Base-by-base conservation (phyloP, 1,140 invertebrate species). In the Sinonovacula constricta region DNA sequence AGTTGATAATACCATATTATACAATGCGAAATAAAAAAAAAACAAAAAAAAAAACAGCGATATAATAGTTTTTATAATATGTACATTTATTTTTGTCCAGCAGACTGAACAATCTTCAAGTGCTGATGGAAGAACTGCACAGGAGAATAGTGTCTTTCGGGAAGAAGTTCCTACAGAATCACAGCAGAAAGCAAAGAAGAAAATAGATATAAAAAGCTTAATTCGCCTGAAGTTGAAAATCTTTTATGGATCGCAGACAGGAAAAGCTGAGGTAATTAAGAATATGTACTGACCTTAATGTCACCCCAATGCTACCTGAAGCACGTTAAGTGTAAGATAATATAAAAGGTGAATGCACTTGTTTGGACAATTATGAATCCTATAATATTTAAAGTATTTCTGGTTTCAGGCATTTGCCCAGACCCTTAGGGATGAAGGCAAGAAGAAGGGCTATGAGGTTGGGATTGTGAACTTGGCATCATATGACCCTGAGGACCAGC, bases 401-500 rank as follows among this genome's bases (percentile, higher is more conserved):
- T 71, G 54, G 69, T 83, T 83, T 33, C 75, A 86, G 86, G 66
- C 69, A 56, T 88, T 90, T 80, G 90, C 88, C 26, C 71, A 86
- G 65, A 62, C 67, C 15, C 80, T 91, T 36, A 63, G 51, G 15
- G 78, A 82, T 57, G 86, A 83, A 66, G 84, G 84, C 24, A 56
- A 74, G 36, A 59, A 82, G 18, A 82, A 77, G 63, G 85, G 86
- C 28, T 85, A 88, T 69, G 36, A 66, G 28, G 80, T 76, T n/a
- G 82, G 84, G 63, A 39, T 90, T 4, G 39, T 85, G 26, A 84
- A 92, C 81, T 72, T 92, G 53, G 88, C 88, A 26, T 67, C 74
- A n/a, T 91, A 88, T 85, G 91, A 92, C 67, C 90, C 91, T 31
- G 92, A 92, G 78, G 91, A 91, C 76, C 83, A 84, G 28, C 71